These are phyloP conservation scores for Orbicella faveolata DNA, from an alignment of 64 coral and sea anemone species.

Conservation along the genomic window DNA sequence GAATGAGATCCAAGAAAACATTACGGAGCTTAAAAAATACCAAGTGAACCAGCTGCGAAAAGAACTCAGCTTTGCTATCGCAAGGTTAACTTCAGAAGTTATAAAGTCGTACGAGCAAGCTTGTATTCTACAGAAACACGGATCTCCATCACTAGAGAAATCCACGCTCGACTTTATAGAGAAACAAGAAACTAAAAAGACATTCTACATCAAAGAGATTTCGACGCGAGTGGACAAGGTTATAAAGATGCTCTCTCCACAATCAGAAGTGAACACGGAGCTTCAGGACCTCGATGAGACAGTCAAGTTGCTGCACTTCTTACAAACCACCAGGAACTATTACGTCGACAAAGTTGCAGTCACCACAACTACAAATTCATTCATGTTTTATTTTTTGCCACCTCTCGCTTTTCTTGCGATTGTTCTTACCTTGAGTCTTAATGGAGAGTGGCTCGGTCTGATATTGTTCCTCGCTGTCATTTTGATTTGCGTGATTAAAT, in stretches of 20 bases:
- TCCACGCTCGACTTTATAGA: slow-evolving; percentile 23
- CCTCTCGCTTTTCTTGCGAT: neutral
- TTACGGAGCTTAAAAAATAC: neutral
- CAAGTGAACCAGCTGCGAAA: neutral
- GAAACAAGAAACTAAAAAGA: slow-evolving; percentile 52
- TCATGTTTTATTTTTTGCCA: neutral
- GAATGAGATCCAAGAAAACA: neutral
- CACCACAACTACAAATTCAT: neutral
- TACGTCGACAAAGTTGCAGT: neutral
- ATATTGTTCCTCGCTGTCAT: neutral
- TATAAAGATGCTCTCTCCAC: neutral
- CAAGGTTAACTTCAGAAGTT: slow-evolving; percentile 39
- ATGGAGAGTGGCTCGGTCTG: slow-evolving; percentile 8
- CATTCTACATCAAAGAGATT: slow-evolving; percentile 52
- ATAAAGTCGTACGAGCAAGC: slow-evolving; percentile 61
- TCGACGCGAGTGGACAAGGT: neutral
- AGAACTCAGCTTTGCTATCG: slow-evolving; percentile 45
- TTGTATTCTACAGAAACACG: neutral
- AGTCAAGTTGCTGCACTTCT: neutral
- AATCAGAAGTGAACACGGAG: neutral
- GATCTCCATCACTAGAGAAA: neutral
- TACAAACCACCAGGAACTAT: neutral
- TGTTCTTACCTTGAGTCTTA: neutral
- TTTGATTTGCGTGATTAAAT: neutral
- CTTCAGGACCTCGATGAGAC: slow-evolving; percentile 14